Evolutionary conservation across 2,797 vertebrate species (phyloP), one percentile per base, ranked within the genome.

Genomic region (Propithecus perrieri): DNA sequence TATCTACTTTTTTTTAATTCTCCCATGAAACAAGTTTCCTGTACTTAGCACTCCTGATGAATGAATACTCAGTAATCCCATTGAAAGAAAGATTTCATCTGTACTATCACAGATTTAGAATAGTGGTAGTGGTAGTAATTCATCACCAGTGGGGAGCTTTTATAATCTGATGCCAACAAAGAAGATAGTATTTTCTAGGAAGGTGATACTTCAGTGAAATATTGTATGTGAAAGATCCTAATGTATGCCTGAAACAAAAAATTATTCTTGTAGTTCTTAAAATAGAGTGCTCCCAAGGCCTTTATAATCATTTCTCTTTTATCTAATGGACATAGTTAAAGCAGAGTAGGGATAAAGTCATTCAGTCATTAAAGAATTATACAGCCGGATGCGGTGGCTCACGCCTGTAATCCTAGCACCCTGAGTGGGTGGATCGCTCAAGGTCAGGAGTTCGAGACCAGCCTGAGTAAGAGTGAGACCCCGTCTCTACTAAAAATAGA

Each of bases 181-280:
- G 79, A 92, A 46, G 50, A 63, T 50, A 22, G 22, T 75, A 9
- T 71, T 46, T 89, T 92, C 80, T 90, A 20, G 74, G 75, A 46
- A 74, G 43, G 26, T 26, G 20, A 22, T 71, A 67, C n/a, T 84
- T 85, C 41, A 46, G 22, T 71, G 78, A 89, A 93, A n/a, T 65
- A 57, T 0, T 76, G 1, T 89, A 53, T 48, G 46, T 86, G 30
- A 30, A 81, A 72, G 59, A 81, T 55, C 15, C 2, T 81, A 63
- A 65, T 67, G 13, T 57, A 33, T 57, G 67, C 15, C 28, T 41
- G n/a, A 69, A 93, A 85, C 26, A 67, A 59, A 79, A 90, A 94
- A 43, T 85, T 88, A 63, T n/a, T 94, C 55, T 86, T 91, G 53
- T 65, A 65, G 24, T 65, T 92, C 63, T 96, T 67, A 84, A 92